Evolutionary conservation across 2,888 invertebrate genomes (phyloP).

Genomic region (Lepidochitona cinerea): DNA sequence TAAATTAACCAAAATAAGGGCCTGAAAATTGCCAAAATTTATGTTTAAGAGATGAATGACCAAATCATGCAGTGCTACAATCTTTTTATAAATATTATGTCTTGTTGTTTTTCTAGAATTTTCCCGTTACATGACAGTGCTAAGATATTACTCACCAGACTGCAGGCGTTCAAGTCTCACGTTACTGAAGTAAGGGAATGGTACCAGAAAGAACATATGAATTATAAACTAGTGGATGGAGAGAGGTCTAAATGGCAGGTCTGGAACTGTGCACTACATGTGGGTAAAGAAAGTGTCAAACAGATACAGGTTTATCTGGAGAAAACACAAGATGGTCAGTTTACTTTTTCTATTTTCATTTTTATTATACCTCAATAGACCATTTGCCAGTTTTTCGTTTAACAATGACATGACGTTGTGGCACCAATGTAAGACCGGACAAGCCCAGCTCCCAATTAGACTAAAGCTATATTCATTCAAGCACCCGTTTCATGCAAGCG

Average conservation of each 20-base stretch:
- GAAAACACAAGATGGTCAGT: slow-evolving; percentile 58
- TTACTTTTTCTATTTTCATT: neutral
- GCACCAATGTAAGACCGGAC: too few relatives aligned
- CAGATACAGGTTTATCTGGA: slow-evolving; percentile 68
- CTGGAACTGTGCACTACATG: slow-evolving; percentile 61
- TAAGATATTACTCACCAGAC: slow-evolving; percentile 63
- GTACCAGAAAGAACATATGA: slow-evolving; percentile 67
- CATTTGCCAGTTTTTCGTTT: too few relatives aligned
- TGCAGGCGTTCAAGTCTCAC: slow-evolving; percentile 57
- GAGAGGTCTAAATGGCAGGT: slow-evolving; percentile 69
- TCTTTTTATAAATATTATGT: too few relatives aligned
- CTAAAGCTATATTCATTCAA: too few relatives aligned
- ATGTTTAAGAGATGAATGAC: too few relatives aligned
- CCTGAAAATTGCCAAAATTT: too few relatives aligned
- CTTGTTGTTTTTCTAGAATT: slow-evolving; percentile 40
- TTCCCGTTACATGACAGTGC: slow-evolving; percentile 67
- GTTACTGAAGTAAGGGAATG: slow-evolving; percentile 56
- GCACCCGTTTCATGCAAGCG: too few relatives aligned
- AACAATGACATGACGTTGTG: too few relatives aligned
- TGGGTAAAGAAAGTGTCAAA: slow-evolving; percentile 57
- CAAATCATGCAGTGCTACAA: too few relatives aligned
- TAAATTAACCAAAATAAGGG: too few relatives aligned
- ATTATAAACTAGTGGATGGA: slow-evolving; percentile 54
- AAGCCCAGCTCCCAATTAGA: too few relatives aligned
- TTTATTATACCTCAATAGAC: too few relatives aligned